These are phyloP conservation scores for Eudasyphora cyanicolor DNA, from an alignment of 2,888 invertebrate genomes.

Conservation along the genomic window DNA sequence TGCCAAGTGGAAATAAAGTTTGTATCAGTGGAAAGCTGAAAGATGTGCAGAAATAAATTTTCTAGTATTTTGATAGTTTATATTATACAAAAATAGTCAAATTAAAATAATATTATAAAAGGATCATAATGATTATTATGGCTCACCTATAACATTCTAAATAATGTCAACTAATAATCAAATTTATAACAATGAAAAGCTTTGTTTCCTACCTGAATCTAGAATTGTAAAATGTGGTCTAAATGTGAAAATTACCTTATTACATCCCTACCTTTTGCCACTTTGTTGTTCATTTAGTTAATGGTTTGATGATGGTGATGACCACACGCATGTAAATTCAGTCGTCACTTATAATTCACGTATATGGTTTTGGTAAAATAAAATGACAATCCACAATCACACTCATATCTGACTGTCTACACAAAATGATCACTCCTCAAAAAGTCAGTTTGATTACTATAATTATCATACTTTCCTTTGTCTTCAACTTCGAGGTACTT, in stretches of 20 bases:
- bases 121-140: no score
- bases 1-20: no score
- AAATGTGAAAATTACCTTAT: background rate
- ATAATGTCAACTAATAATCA: no score
- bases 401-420: conserved; percentile 4
- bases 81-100: no score
- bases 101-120: no score
- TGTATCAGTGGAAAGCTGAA: no score
- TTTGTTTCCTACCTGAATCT: no score
- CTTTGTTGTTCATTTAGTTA: conserved; percentile 44
- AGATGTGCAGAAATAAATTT: no score
- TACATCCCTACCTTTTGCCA: background rate
- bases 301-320: conserved; percentile 51
- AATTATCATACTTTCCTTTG: conserved; percentile 68
- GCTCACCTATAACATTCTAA: no score
- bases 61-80: no score
- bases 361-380: background rate
- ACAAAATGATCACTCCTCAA: conserved; percentile 46
- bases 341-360: conserved; percentile 51
- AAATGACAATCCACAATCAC: conserved; percentile 41
- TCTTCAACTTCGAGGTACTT: background rate
- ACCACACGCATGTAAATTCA: conserved; percentile 48
- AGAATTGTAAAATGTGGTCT: background rate
- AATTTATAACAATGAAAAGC: no score
- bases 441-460: conserved; percentile 53